Conservation (phyloP, 2,113 vertebrate species). For the Ramphastos sulfuratus region DNA sequence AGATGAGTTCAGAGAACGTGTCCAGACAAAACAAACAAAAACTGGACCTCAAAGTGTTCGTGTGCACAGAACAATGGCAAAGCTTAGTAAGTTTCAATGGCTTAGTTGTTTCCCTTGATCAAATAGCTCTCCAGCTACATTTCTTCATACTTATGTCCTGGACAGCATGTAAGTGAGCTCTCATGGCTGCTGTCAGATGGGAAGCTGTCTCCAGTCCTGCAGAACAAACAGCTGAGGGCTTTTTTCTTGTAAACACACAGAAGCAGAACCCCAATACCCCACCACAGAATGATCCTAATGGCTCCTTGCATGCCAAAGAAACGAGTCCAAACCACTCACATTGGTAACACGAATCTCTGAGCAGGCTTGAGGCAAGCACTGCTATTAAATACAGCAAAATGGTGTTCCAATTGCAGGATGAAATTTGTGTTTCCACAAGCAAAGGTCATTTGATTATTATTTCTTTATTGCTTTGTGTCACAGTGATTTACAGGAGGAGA, state of each 20-base stretch:
- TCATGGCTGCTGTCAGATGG: accelerated
- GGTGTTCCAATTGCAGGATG: not conserved
- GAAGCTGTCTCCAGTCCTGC: not conserved
- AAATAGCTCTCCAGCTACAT: not conserved
- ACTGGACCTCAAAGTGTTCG: accelerated
- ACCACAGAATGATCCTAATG: not conserved
- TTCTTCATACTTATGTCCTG: accelerated
- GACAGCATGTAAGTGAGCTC: accelerated
- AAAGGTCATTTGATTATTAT: not conserved
- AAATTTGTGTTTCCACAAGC: not conserved
- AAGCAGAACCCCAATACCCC: not conserved
- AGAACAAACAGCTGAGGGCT: not conserved
- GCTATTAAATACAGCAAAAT: not conserved
- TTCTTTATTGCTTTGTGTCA: not conserved
- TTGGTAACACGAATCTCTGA: not conserved
- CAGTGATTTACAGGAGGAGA: not conserved
- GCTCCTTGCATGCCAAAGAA: not conserved
- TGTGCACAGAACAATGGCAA: not conserved
- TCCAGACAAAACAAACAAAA: not conserved
- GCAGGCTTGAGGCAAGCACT: not conserved
- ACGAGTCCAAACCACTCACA: accelerated
- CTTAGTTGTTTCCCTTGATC: not conserved
- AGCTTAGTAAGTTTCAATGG: not conserved
- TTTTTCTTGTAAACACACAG: not conserved
- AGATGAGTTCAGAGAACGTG: not conserved